These are phyloP conservation scores for Fistularia tabacaria DNA, from an alignment of 2,797 vertebrate genomes.

Conservation along the genomic window DNA sequence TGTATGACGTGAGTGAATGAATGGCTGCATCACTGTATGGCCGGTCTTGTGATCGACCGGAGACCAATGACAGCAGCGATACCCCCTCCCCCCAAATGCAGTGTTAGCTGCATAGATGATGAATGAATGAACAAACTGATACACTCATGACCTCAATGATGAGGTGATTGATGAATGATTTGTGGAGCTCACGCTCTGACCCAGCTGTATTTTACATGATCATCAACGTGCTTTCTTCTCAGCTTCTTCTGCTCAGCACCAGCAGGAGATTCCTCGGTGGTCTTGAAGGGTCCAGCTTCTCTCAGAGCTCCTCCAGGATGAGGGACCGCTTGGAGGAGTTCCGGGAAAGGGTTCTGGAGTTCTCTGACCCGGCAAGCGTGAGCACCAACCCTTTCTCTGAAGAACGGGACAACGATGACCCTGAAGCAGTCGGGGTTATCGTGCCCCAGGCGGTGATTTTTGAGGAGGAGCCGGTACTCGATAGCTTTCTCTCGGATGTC, in stretches of 20 bases:
- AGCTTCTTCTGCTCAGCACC: slow-evolving; percentile 5
- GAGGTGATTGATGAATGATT: too few species aligned
- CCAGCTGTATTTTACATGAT: too few species aligned
- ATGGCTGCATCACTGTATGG: too few species aligned
- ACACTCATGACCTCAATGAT: too few species aligned
- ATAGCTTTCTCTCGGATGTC: slow-evolving; percentile 82
- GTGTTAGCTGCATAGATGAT: too few species aligned
- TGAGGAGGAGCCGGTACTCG: slow-evolving; percentile 84
- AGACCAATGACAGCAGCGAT: too few species aligned
- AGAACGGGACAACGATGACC: slow-evolving; percentile 67
- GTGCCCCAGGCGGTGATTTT: slow-evolving; percentile 86
- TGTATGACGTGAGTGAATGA: too few species aligned
- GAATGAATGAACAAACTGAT: too few species aligned
- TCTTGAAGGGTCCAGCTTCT: slow-evolving; percentile 8
- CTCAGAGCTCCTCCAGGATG: slow-evolving; percentile 61
- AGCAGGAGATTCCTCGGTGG: background rate
- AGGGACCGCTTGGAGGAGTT: slow-evolving; percentile 89
- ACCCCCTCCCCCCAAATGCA: too few species aligned
- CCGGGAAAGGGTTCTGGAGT: slow-evolving; percentile 77
- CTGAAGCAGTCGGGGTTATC: slow-evolving; percentile 47
- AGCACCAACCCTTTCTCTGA: slow-evolving; percentile 31
- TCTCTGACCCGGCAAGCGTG: slow-evolving; percentile 23
- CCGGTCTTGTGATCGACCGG: too few species aligned
- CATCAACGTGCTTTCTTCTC: background rate
- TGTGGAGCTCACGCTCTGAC: too few species aligned